These are phyloP conservation scores for Triops cancriformis DNA, from an alignment of 1,140 invertebrate species.

Conservation along the genomic window DNA sequence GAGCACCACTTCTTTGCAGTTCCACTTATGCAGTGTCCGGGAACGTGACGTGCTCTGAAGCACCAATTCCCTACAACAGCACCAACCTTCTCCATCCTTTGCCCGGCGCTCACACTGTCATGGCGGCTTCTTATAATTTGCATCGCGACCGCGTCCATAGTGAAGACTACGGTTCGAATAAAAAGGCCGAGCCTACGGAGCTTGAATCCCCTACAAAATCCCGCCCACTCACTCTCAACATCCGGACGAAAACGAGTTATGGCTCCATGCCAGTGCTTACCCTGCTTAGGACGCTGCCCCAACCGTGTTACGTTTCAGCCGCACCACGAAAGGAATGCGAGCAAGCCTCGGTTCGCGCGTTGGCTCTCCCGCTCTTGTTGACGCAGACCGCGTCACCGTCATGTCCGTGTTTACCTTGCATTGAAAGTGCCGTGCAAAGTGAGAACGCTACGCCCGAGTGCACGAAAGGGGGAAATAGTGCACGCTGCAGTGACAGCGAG, in stretches of 20 bases:
- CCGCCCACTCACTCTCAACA: not conserved
- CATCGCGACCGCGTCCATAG: no score
- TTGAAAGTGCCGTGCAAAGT: not conserved
- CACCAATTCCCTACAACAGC: not conserved
- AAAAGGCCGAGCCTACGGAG: not conserved
- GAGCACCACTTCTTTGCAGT: not conserved
- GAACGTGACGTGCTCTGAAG: not conserved
- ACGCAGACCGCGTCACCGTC: not conserved
- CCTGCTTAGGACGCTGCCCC: not conserved
- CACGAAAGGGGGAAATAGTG: not conserved
- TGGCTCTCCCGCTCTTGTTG: not conserved
- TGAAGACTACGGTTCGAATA: not conserved
- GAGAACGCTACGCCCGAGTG: not conserved
- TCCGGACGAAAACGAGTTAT: conserved; percentile 6
- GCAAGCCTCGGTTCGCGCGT: not conserved
- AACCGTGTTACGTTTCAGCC: not conserved
- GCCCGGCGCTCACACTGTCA: no score
- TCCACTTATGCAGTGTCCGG: not conserved
- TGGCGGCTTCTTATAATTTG: no score
- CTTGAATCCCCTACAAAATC: not conserved
- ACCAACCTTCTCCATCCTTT: no score
- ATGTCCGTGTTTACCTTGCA: not conserved
- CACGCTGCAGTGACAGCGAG: not conserved
- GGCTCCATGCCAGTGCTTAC: not conserved
- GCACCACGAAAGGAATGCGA: not conserved